These are phyloP conservation scores for Brachystomella parvula DNA, from an alignment of 1,140 invertebrate species.

Conservation along the genomic window DNA sequence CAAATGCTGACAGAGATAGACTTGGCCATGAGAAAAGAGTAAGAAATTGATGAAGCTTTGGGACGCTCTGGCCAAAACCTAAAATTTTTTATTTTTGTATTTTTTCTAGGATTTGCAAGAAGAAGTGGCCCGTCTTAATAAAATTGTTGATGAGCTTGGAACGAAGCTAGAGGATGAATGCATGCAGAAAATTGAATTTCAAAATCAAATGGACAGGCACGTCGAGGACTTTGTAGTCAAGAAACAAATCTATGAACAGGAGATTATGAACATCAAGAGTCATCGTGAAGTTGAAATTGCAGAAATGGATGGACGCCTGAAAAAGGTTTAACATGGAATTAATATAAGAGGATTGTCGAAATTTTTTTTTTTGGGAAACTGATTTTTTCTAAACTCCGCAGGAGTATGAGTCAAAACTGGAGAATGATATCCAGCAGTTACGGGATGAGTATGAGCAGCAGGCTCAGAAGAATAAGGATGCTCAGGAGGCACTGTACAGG, in stretches of 20 bases:
- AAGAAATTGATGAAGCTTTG: neutral
- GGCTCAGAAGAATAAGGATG: slow-evolving; percentile 44
- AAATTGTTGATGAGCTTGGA: slow-evolving; percentile 22
- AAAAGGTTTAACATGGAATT: slow-evolving; percentile 32
- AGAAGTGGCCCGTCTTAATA: slow-evolving; percentile 21
- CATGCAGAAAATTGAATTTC: slow-evolving; percentile 48
- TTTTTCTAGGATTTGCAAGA: slow-evolving; percentile 26
- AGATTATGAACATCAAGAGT: slow-evolving; percentile 47
- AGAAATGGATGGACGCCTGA: slow-evolving; percentile 46
- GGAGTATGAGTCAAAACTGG: slow-evolving; percentile 50
- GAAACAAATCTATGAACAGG: slow-evolving; percentile 46
- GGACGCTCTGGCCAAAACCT: no score
- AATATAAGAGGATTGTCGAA: neutral
- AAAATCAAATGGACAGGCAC: slow-evolving; percentile 49
- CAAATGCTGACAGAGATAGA: slow-evolving; percentile 25
- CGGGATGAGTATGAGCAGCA: slow-evolving; percentile 48
- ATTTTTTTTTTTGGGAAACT: neutral
- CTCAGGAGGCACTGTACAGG: slow-evolving; percentile 40
- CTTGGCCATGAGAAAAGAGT: slow-evolving; percentile 14
- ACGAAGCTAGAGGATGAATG: slow-evolving; percentile 49
- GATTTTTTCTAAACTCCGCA: slow-evolving; percentile 21
- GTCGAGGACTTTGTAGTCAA: slow-evolving; percentile 52
- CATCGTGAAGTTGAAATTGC: slow-evolving; percentile 47
- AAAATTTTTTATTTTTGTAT: slow-evolving; percentile 7
- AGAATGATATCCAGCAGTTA: slow-evolving; percentile 48